phyloP scores from a whole-genome alignment of 1,140 invertebrate species.

The Matsumurasca onukii region DNA sequence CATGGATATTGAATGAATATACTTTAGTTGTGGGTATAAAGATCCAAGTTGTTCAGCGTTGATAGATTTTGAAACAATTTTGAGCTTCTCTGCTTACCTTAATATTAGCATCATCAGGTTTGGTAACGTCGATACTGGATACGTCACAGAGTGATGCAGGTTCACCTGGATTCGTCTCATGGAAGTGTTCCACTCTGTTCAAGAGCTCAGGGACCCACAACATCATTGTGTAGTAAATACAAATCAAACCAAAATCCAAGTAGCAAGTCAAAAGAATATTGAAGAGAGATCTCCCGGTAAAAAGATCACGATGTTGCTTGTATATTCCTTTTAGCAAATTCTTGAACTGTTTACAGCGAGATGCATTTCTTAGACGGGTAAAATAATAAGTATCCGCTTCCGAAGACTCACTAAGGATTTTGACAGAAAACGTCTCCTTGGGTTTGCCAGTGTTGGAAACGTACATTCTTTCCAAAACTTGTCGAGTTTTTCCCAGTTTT shows the following conservation, averaged over 20 bases:
- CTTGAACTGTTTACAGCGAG: not conserved
- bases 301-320: slow-evolving; percentile 65
- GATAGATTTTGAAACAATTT: no score
- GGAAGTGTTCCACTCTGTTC: slow-evolving; percentile 69
- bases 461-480: slow-evolving; percentile 67
- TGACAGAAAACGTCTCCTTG: slow-evolving; percentile 64
- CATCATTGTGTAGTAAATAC: slow-evolving; percentile 78
- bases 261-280: slow-evolving; percentile 68
- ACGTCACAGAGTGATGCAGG: slow-evolving; percentile 66
- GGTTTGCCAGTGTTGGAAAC: slow-evolving; percentile 65
- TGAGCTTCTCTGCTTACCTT: no score
- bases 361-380: not conserved
- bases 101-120: no score
- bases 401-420: not conserved
- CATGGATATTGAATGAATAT: no score
- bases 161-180: slow-evolving; percentile 58
- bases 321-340: slow-evolving; percentile 60
- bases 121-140: slow-evolving; percentile 52
- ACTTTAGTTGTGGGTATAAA: no score
- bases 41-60: no score
- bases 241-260: slow-evolving; percentile 72
- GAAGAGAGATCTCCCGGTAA: slow-evolving; percentile 63
- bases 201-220: slow-evolving; percentile 82
- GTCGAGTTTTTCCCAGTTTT: slow-evolving; percentile 67
- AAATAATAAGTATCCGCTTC: slow-evolving; percentile 24